phyloP scores from a whole-genome alignment of 2,888 invertebrate species.

The Rosalia funebris region DNA sequence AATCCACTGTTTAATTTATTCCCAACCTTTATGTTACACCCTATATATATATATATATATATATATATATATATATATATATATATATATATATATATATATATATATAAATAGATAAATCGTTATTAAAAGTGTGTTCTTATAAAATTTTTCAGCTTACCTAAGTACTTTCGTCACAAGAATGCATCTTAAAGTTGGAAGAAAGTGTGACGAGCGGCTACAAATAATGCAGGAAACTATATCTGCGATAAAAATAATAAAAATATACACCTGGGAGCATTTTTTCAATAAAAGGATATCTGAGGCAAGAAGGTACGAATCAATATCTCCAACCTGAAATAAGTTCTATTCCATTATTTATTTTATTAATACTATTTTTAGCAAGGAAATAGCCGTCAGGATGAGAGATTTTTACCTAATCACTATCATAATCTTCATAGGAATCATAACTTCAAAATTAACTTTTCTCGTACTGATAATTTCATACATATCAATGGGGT shows the following conservation, averaged over 20 bases:
- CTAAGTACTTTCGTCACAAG: slow-evolving; percentile 30
- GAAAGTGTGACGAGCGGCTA: slow-evolving; percentile 52
- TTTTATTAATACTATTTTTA: too few relatives aligned
- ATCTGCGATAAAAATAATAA: slow-evolving; percentile 51
- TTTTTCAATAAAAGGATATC: slow-evolving; percentile 49
- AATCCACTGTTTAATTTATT: too few relatives aligned
- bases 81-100: too few relatives aligned
- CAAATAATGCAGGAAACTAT: slow-evolving; percentile 50
- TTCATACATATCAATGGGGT: slow-evolving; percentile 41
- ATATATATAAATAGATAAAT: too few relatives aligned
- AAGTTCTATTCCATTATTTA: slow-evolving; percentile 12
- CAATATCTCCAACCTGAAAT: background rate
- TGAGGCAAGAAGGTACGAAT: slow-evolving; percentile 45
- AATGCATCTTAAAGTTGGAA: slow-evolving; percentile 45
- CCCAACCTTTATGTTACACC: too few relatives aligned
- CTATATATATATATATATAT: too few relatives aligned
- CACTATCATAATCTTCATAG: slow-evolving; percentile 49
- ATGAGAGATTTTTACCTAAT: slow-evolving; percentile 43
- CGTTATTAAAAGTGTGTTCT: too few relatives aligned
- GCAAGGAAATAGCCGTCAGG: slow-evolving; percentile 40
- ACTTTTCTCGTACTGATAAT: slow-evolving; percentile 42
- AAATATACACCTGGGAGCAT: slow-evolving; percentile 54
- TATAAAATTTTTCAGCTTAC: slow-evolving; percentile 47
- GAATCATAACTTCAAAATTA: slow-evolving; percentile 44
- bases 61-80: too few relatives aligned